A percentile compares a stretch with the other conserved stretches of the same genome.
These are phyloP conservation scores for Alethe diademata DNA, from an alignment of 2,113 vertebrate species.

Conservation along the genomic window DNA sequence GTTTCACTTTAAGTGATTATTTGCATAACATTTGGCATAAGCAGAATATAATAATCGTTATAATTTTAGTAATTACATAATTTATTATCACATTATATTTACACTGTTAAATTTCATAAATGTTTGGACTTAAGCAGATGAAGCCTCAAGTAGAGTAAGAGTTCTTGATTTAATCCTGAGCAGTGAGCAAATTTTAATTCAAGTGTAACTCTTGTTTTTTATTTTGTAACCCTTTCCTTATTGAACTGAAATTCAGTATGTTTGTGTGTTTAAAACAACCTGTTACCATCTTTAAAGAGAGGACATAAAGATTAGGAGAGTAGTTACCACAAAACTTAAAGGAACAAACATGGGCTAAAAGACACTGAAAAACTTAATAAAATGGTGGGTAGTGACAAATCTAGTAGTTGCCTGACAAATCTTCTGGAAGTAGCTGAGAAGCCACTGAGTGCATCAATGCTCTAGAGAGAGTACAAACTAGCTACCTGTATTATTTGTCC, in stretches of 20 bases:
- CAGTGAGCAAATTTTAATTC: not conserved
- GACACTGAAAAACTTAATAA: not conserved
- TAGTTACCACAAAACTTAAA: not conserved
- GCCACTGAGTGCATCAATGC: not conserved
- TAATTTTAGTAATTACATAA: not conserved
- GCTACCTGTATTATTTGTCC: not conserved
- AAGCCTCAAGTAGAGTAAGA: not conserved
- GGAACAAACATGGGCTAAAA: not conserved
- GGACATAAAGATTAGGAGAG: not conserved
- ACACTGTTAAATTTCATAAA: not conserved
- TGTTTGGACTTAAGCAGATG: not conserved
- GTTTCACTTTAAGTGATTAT: not conserved
- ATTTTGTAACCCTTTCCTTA: not conserved
- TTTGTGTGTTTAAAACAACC: not conserved
- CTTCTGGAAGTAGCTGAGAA: not conserved
- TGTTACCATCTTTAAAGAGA: not conserved
- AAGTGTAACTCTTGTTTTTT: not conserved
- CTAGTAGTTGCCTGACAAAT: not conserved
- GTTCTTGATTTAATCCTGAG: not conserved
- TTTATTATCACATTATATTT: not conserved
- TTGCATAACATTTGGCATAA: not conserved
- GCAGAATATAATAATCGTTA: not conserved
- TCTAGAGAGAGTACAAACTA: not conserved
- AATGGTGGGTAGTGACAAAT: not conserved
- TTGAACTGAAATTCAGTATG: not conserved